Percentiles rank a stretch among this genome's conserved stretches.
Conservation (phyloP, 2,888 invertebrate genomes). For the Fissipunctia ypsillon region DNA sequence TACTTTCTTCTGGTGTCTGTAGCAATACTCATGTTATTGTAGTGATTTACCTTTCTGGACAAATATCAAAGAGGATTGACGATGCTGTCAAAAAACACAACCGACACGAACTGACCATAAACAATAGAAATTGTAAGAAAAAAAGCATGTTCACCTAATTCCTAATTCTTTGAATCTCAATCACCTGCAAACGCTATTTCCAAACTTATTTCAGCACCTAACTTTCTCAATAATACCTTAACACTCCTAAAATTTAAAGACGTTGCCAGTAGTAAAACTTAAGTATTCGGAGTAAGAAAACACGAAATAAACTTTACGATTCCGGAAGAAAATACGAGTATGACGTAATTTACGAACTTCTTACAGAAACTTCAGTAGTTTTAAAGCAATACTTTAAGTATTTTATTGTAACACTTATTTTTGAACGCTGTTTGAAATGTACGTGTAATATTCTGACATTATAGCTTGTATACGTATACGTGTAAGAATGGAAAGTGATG, state of each 20-base stretch:
- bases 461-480: background rate
- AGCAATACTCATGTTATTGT: background rate
- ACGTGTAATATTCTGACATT: background rate
- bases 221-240: slow-evolving; percentile 40
- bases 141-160: background rate
- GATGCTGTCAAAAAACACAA: background rate
- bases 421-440: background rate
- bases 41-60: background rate
- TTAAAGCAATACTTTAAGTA: slow-evolving; percentile 30
- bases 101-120: background rate
- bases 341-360: slow-evolving; percentile 37
- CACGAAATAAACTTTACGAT: slow-evolving; percentile 52
- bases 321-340: slow-evolving; percentile 39
- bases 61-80: background rate
- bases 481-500: background rate
- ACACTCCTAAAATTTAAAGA: slow-evolving; percentile 33
- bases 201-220: slow-evolving; percentile 21
- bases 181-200: slow-evolving; percentile 13
- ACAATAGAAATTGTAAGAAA: background rate
- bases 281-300: slow-evolving; percentile 45
- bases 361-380: slow-evolving; percentile 36
- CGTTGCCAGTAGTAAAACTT: slow-evolving; percentile 38
- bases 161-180: slow-evolving; percentile 3
- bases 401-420: background rate
- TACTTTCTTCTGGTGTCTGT: background rate